Evolutionary conservation across 2,113 vertebrate species (phyloP).

Genomic region (Catharus bicknelli): DNA sequence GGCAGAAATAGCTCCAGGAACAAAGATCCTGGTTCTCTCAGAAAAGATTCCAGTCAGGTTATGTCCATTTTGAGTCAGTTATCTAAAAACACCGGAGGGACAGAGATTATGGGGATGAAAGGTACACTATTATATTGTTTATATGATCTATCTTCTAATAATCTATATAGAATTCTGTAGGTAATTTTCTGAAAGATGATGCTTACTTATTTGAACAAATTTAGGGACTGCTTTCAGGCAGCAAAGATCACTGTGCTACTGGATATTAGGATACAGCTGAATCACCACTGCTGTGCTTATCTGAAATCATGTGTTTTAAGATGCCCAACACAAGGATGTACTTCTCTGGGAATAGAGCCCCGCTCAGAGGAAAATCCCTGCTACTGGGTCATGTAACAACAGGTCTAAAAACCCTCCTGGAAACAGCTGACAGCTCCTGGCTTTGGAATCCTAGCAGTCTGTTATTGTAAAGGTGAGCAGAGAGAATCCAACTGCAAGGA

Average conservation of each 20-base stretch:
- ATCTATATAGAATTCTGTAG: conserved; percentile 41
- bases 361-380: not conserved
- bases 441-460: not conserved
- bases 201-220: conserved; percentile 39
- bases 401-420: not conserved
- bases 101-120: conserved; percentile 51
- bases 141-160: conserved; percentile 46
- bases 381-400: not conserved
- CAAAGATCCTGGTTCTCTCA: conserved; percentile 38
- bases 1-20: conserved; percentile 19
- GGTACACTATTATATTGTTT: conserved; percentile 45
- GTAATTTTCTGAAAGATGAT: conserved; percentile 63
- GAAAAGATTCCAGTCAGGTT: not conserved
- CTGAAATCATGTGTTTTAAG: not conserved
- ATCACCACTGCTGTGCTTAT: not conserved
- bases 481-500: not conserved
- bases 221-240: conserved; percentile 25
- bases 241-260: not conserved
- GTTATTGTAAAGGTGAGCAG: not conserved
- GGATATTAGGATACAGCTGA: not conserved
- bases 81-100: conserved; percentile 29
- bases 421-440: not conserved
- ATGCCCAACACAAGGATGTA: not conserved
- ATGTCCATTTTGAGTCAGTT: conserved; percentile 2
- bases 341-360: not conserved